Evolutionary conservation across 2,888 invertebrate genomes (phyloP).

Genomic region (Tachystola acroxantha): DNA sequence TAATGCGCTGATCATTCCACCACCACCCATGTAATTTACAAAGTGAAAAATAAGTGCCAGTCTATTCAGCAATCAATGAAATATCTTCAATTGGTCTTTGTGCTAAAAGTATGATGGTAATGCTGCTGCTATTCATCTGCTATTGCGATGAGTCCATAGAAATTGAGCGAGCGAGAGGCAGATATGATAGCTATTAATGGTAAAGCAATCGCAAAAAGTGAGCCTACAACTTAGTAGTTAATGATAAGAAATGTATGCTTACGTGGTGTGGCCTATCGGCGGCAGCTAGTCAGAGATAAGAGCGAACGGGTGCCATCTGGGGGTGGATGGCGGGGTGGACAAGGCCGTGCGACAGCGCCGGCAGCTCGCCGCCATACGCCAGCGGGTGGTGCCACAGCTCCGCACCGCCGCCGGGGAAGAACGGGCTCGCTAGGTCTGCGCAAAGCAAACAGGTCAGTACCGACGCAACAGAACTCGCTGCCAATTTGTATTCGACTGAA

Average conservation of each 20-base stretch:
- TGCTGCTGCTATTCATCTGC: no score
- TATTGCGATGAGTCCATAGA: no score
- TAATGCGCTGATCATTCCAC: no score
- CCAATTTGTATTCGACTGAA: slow-evolving; percentile 17
- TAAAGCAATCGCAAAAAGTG: no score
- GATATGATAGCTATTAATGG: no score
- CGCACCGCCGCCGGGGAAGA: slow-evolving; percentile 92
- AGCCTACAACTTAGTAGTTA: no score
- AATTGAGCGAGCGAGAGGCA: no score
- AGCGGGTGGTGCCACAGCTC: slow-evolving; percentile 97
- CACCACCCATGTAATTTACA: no score
- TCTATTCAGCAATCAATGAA: no score
- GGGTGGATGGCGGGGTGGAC: slow-evolving; percentile 98
- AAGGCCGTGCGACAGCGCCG: slow-evolving; percentile 91
- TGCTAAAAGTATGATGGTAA: no score
- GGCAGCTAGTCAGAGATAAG: slow-evolving; percentile 98
- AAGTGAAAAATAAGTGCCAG: background rate
- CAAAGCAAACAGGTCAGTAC: slow-evolving; percentile 25
- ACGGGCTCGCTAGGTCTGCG: slow-evolving; percentile 95
- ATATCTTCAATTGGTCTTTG: no score
- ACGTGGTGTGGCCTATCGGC: slow-evolving; percentile 86
- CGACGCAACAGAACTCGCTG: slow-evolving; percentile 17
- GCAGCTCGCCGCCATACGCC: slow-evolving; percentile 88
- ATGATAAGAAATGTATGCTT: no score
- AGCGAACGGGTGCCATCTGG: slow-evolving; percentile 96